Evolutionary conservation across 2,888 invertebrate genomes (phyloP).

Genomic region (Dryococelus australis): DNA sequence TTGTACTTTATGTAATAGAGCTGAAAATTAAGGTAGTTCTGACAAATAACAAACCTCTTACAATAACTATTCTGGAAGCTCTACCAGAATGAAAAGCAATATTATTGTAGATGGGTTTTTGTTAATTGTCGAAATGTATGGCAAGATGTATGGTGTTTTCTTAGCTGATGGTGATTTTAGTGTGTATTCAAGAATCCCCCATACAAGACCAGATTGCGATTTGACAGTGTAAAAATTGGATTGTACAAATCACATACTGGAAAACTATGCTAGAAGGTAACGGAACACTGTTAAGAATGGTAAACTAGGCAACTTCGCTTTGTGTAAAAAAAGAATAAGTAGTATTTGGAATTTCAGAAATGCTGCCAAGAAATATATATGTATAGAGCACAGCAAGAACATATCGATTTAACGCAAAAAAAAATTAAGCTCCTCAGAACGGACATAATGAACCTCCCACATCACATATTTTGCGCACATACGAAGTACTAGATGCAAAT

Average conservation of each 20-base stretch:
- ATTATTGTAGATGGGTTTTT: slow-evolving; percentile 18
- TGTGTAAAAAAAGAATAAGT: background rate
- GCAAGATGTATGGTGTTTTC: background rate
- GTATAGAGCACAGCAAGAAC: background rate
- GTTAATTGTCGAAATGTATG: background rate
- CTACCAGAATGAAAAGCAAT: slow-evolving; percentile 8
- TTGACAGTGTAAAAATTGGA: slow-evolving; percentile 16
- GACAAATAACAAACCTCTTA: background rate
- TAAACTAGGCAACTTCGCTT: background rate
- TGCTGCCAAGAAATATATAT: background rate
- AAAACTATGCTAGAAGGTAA: background rate
- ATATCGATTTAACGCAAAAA: background rate
- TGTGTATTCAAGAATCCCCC: slow-evolving; percentile 17
- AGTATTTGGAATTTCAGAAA: background rate
- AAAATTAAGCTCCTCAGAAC: background rate
- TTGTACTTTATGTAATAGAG: slow-evolving; percentile 18
- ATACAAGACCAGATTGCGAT: background rate
- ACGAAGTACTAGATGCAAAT: too few relatives aligned
- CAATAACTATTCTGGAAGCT: background rate
- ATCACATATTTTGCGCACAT: background rate
- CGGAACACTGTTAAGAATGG: slow-evolving; percentile 1
- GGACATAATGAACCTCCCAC: background rate
- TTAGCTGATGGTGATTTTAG: slow-evolving; percentile 9
- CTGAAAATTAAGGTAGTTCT: background rate
- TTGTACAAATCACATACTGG: slow-evolving; percentile 6